phyloP scores from a whole-genome alignment of 1,140 invertebrate genomes.

The Notospermus geniculatus region DNA sequence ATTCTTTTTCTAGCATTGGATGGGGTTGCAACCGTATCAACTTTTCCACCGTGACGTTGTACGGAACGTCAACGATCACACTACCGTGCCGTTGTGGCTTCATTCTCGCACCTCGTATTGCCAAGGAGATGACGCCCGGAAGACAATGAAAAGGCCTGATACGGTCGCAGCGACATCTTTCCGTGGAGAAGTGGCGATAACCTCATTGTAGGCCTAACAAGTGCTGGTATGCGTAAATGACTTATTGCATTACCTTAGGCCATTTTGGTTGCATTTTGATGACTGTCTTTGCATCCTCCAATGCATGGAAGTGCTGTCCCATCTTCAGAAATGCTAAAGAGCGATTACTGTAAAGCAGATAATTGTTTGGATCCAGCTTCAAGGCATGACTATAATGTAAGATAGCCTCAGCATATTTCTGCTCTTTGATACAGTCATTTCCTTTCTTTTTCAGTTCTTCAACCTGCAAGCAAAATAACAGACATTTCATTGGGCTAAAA shows the following conservation, averaged over 20 bases:
- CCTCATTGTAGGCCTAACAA: too few species aligned
- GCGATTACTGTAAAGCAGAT: slow-evolving; percentile 74
- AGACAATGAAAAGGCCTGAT: too few species aligned
- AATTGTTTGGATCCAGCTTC: slow-evolving; percentile 71
- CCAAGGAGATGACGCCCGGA: background rate
- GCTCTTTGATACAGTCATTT: slow-evolving; percentile 72
- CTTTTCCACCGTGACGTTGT: too few species aligned
- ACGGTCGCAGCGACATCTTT: too few species aligned
- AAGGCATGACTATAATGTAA: slow-evolving; percentile 78
- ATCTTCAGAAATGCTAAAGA: slow-evolving; percentile 76
- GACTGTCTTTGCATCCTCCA: slow-evolving; percentile 74
- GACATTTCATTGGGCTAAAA: too few species aligned
- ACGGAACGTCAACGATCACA: too few species aligned
- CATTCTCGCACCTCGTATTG: too few species aligned
- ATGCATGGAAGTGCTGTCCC: slow-evolving; percentile 72
- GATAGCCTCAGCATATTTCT: slow-evolving; percentile 73
- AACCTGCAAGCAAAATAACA: slow-evolving; percentile 45
- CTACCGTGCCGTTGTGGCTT: too few species aligned
- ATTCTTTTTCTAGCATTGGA: too few species aligned
- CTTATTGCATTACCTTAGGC: slow-evolving; percentile 66
- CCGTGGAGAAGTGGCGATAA: background rate
- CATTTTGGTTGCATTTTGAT: slow-evolving; percentile 73
- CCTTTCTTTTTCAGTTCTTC: slow-evolving; percentile 69
- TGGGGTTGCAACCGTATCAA: too few species aligned
- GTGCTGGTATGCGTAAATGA: background rate